These are phyloP conservation scores for Tortricodes alternella DNA, from an alignment of 2,888 invertebrate genomes.

Conservation along the genomic window DNA sequence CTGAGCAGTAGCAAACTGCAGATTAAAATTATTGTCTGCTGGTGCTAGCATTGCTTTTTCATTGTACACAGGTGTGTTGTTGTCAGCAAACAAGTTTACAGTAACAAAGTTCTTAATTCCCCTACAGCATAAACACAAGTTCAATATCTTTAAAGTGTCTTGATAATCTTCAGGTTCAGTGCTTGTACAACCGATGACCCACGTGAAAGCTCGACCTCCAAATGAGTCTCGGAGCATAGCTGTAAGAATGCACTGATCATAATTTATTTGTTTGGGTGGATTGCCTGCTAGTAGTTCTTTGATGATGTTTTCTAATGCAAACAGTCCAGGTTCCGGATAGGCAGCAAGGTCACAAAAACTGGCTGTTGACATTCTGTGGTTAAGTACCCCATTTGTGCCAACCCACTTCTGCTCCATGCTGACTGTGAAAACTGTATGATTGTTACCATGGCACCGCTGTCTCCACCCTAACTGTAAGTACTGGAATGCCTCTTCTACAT, in stretches of 20 bases:
- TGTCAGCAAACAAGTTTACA: conserved; percentile 86
- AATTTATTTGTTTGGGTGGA: conserved; percentile 78
- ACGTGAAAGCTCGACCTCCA: conserved; percentile 88
- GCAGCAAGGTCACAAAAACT: conserved; percentile 87
- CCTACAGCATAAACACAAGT: conserved; percentile 85
- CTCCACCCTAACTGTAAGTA: conserved; percentile 87
- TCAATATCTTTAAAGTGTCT: conserved; percentile 87
- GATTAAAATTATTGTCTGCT: conserved; percentile 82
- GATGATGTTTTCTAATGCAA: conserved; percentile 86
- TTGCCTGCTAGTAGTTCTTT: conserved; percentile 81
- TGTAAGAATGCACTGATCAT: conserved; percentile 86
- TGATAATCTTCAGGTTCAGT: conserved; percentile 86
- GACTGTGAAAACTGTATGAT: conserved; percentile 87
- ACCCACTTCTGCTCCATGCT: conserved; percentile 90
- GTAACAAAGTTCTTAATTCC: conserved; percentile 88
- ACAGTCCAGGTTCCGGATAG: conserved; percentile 84
- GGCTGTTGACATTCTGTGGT: conserved; percentile 88
- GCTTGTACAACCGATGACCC: conserved; percentile 88
- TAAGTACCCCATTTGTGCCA: conserved; percentile 85
- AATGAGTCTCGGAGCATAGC: conserved; percentile 88
- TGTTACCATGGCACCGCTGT: conserved; percentile 78
- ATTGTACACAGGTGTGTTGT: conserved; percentile 81
- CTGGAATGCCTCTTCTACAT: conserved; percentile 88
- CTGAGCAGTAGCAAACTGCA: conserved; percentile 92
- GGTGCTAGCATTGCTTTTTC: conserved; percentile 63